Evolutionary conservation across 1,140 invertebrate genomes (phyloP), one percentile per base, ranked within the genome.

Genomic region (Holcopasites calliopsidis): DNA sequence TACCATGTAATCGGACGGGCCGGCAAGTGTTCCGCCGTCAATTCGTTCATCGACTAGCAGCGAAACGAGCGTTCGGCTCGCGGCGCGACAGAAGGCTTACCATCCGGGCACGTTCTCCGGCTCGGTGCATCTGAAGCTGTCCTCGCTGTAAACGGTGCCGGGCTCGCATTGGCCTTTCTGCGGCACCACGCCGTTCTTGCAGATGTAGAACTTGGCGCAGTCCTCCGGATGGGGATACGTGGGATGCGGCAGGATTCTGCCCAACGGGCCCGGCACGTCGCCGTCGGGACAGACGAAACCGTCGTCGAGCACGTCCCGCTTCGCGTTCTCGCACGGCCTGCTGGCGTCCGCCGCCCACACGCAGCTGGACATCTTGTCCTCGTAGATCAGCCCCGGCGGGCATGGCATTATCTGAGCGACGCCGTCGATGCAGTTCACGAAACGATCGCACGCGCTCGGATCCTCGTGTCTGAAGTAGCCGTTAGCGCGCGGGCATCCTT

Each of bases 201-300:
- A 97, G 75, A 97, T 96, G 91, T 97, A 97, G 90, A 97, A 97
- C 85, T 96, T 96, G 79, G 95, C 94, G 86, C 96, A 97, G 87
- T 97, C 96, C 42, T 95, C 95, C 0, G 95, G 94, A 90, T 97
- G 95, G 4, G 96, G 93, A 91, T 95, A 97, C 0, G 95, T 96
- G 0, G 96, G 95, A 89, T 97, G 95, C 1, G 95, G 95, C 1
- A 96, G 90, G 11, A 93, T 92, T 64, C 95, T 92, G 18, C 95
- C 95, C 69, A 94, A 94, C 8, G 94, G 94, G 6, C 95, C 95
- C 40, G 93, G 87, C 2, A 94, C 93, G 74, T 96, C 95, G 1
- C 93, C 94, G 28, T 94, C 93, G 0, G 96, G 96, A 82, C 96
- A 97, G 1, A 93, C 92, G 90, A 97, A 97, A 7, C 95, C 95